These are phyloP conservation scores for Erithacus rubecula DNA, from an alignment of 2,797 vertebrate species.

Conservation along the genomic window DNA sequence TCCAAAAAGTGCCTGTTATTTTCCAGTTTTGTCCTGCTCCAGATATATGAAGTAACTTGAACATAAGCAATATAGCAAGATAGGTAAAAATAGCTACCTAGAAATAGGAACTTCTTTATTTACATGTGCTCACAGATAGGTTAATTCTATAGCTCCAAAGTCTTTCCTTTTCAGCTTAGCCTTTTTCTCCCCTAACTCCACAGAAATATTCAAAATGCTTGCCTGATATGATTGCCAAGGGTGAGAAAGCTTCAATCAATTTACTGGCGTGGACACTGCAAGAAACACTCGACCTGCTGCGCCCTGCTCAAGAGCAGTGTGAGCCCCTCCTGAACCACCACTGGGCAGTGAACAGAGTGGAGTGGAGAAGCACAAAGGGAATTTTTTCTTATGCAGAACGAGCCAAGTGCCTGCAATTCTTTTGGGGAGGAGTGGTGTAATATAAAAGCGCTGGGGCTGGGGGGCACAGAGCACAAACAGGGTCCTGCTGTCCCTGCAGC, in stretches of 20 bases:
- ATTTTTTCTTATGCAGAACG: background rate
- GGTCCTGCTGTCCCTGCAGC: fast-evolving
- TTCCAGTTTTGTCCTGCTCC: background rate
- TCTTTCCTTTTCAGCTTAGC: background rate
- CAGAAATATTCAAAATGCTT: constrained; percentile 32
- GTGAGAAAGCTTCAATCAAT: constrained; percentile 26
- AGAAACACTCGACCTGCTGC: background rate
- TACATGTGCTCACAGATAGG: background rate
- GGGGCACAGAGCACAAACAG: fast-evolving
- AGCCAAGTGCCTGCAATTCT: background rate
- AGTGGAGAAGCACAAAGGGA: background rate
- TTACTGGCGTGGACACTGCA: background rate
- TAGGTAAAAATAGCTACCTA: background rate
- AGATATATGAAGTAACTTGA: background rate
- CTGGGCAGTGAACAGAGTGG: background rate
- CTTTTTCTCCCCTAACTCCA: background rate
- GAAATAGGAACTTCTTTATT: background rate
- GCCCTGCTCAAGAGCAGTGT: constrained; percentile 7
- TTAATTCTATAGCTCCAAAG: background rate
- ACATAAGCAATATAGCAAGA: background rate
- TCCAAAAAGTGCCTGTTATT: background rate
- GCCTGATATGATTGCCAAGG: background rate
- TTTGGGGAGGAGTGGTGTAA: fast-evolving
- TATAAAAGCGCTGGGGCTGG: background rate
- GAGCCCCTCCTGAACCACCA: background rate